These are phyloP conservation scores for Hippocampus comes DNA, from an alignment of 2,113 vertebrate species.

Conservation along the genomic window DNA sequence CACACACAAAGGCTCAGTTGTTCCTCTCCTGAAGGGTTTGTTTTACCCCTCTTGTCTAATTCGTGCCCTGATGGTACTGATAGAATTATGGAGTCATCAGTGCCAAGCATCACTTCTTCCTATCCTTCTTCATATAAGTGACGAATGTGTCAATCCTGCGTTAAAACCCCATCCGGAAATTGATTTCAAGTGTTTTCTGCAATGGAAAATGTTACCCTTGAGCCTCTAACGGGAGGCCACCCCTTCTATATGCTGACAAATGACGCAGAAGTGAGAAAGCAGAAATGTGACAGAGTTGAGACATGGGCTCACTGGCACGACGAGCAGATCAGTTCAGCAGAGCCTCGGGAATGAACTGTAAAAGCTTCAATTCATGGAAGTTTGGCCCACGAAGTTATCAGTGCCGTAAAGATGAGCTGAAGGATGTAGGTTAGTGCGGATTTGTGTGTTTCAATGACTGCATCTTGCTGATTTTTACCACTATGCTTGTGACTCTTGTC, in stretches of 20 bases:
- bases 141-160: not conserved
- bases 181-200: not conserved
- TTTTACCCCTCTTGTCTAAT: constrained; percentile 10
- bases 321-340: constrained; percentile 7
- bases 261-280: constrained; percentile 49
- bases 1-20: constrained; percentile 35
- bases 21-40: constrained; percentile 22
- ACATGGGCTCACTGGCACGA: constrained; percentile 21
- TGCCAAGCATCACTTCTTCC: not conserved
- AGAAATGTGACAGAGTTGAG: constrained; percentile 30
- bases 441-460: not conserved
- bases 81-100: constrained; percentile 12
- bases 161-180: not conserved
- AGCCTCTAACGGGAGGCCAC: not conserved
- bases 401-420: not conserved
- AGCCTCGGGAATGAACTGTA: not conserved
- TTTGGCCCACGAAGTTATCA: not conserved
- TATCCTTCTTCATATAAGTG: not conserved
- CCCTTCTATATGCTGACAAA: not conserved
- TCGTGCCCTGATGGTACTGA: constrained; percentile 35
- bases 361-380: not conserved
- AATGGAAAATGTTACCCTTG: not conserved
- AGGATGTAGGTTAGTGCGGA: not conserved
- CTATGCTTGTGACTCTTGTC: not conserved
- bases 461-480: not conserved